Base-by-base conservation (phyloP, 2,797 vertebrate species). In the Melopsittacus undulatus region DNA sequence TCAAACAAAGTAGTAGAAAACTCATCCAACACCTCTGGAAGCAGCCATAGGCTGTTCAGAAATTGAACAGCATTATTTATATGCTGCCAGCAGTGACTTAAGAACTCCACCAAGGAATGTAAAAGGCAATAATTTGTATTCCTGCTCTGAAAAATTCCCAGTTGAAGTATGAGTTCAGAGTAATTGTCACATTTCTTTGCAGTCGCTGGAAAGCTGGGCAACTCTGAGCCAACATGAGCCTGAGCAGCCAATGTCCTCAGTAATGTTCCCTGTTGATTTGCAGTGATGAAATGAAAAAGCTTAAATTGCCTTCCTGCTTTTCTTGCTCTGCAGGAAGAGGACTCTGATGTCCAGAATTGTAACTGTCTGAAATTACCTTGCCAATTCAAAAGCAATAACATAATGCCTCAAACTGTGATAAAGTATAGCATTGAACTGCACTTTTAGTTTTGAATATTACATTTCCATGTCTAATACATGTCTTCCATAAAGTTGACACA, bases 221-320 rank as follows among this genome's bases (percentile, higher is more conserved):
- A 4, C 43, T 91, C 72, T 82, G 49, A 74, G 91, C 30, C 57
- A 86, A 18, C 16, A 5, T 27, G 59, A 26, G 11, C 29, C 23
- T 21, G 49, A 91, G 52, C 22, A 63, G 59, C 12, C 74, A 51
- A 59, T 73, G 36, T 26, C 49, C 43, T 69, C 73, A 27, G 57
- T 75, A 15, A 22, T 36, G 43, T 26, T 86, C 43, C 68, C 69
- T 45, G 43, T 79, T 94, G 69, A 89, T 92, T 80, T 85, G 52
- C 57, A 70, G 21, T 13, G 27, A 56, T 76, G 51, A 81, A 86
- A 89, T 76, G 36, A 77, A 73, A 87, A 83, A 63, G 36, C 62
- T 81, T 66, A 54, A 89, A 88, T 94, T 91, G 23, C 42, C 87
- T 91, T 91, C 17, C 40, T 42, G 57, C 32, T 91, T 85, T 85